Evolutionary conservation across 2,797 vertebrate genomes (phyloP), one percentile per base, ranked within the genome.

Genomic region (Alca torda): DNA sequence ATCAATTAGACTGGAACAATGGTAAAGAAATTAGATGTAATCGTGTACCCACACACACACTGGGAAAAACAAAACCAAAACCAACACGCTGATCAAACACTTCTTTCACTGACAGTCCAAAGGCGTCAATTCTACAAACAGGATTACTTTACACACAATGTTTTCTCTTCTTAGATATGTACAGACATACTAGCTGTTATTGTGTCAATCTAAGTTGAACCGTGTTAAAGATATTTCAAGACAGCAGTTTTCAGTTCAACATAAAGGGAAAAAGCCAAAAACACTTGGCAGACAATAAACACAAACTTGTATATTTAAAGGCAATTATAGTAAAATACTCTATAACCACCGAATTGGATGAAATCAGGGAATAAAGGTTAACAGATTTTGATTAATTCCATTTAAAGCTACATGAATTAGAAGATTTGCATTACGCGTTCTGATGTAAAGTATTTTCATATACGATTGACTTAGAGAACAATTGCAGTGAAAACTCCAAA

Each of bases 401-500:
- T 67, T 91, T 72, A 89, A 94, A 95, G 31, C 64, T 6, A 41
- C 6, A 3, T 9, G 54, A 95, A 94, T 87, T 45, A 70, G 74
- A 63, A 95, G 65, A 84, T 84, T 78, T 78, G 93, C 21, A 3
- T 77, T 51, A 45, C 37, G 16, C 96, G 61, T 83, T 46, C 61
- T 28, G 48, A 73, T 78, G 77, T 63, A 75, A 87, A 91, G 70
- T 83, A 37, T 61, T 64, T 63, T 24, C 56, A 7, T 73, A 28
- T 15, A 43, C 30, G 54, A 93, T 97, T 73, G 96, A 93, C 53
- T 73, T 35, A 30, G 87, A 73, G 84, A 95, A 94, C 84, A 94
- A 97, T 35, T 57, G 16, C 60, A 65, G 82, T 9, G 79, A 14
- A 89, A 88, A 88, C 81, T 91, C 89, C 61, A 31, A 45, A 79